Evolutionary conservation across 2,797 vertebrate genomes (phyloP), one percentile per base, ranked within the genome.

Genomic region (Myripristis jacobus): DNA sequence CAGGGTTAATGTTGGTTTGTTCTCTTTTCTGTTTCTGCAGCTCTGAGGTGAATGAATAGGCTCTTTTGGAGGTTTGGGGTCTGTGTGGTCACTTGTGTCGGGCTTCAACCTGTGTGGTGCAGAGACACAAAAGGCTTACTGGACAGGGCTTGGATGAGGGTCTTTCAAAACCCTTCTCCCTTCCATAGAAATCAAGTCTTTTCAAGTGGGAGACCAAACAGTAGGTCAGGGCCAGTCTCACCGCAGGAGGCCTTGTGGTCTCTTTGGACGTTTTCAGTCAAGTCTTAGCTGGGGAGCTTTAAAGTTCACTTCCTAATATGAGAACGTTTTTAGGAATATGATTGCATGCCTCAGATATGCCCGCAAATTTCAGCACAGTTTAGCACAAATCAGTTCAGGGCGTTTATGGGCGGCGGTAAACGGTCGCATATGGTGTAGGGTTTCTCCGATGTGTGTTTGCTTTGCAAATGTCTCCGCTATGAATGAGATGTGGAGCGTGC

Each of bases 131-230:
- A 70, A 80, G 71, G 73, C 61, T 52, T 21, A 25, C 78, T 78
- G 77, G 79, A 84, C 54, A 44, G 34, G 75, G 34, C 59, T 75
- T 65, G 81, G 78, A 86, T 44, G 77, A 79, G 48, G 41, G 48
- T 50, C 58, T 83, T 88, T 82, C 75, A 77, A 66, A 79, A 65
- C 70, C 60, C 22, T 62, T 55, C 55, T 29, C 61, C 48, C 63
- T 62, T 70, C 58, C 80, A 77, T 71, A 61, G 77, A 83, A 81
- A 85, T 69, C 34, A 21, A 59, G 21, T 29, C 13, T 70, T 75
- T 86, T 53, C 36, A 70, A 66, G 55, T 34, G 41, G 21, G 10
- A 22, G 11, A 41, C 13, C 38, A 1, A 51, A 25, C 11, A 13
- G 22, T 19, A 48, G 46, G 19, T 11, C 11, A 12, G 18, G 66